Evolutionary conservation across 2,888 invertebrate genomes (phyloP).

Genomic region (Zootermopsis nevadensis): DNA sequence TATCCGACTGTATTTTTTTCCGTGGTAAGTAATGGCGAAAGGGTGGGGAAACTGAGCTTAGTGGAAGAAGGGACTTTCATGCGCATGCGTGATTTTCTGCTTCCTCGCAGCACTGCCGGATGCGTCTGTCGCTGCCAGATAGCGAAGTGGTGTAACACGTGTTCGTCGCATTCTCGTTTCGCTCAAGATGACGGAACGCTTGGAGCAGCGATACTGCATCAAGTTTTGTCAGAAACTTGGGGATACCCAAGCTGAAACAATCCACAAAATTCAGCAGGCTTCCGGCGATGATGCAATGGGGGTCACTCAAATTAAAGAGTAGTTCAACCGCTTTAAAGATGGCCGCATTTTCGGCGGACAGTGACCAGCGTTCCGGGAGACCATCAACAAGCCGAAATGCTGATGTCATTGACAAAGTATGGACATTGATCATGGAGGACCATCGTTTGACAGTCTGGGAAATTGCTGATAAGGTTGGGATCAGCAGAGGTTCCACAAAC

Average conservation of each 20-base stretch:
- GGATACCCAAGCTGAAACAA: constrained; percentile 1
- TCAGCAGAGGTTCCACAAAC: too few species aligned
- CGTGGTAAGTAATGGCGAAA: too few species aligned
- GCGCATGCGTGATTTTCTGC: background rate
- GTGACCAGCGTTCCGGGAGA: too few species aligned
- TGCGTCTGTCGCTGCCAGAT: background rate
- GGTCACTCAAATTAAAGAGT: constrained; percentile 3
- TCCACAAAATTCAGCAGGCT: constrained; percentile 23
- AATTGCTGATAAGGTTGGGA: too few species aligned
- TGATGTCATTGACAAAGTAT: constrained; percentile 1
- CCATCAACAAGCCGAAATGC: constrained; percentile 9
- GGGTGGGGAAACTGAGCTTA: too few species aligned
- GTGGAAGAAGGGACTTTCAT: too few species aligned
- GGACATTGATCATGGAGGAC: constrained; percentile 3
- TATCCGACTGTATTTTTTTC: too few species aligned
- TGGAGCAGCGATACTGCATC: constrained; percentile 26
- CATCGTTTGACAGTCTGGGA: background rate
- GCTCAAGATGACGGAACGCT: constrained; percentile 6
- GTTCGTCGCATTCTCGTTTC: too few species aligned
- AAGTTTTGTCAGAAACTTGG: constrained; percentile 22
- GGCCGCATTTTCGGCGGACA: background rate
- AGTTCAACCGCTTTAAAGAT: constrained; percentile 13
- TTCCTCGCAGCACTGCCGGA: background rate
- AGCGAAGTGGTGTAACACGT: background rate
- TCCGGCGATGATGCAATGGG: constrained; percentile 13